Evolutionary conservation across 2,888 invertebrate species (phyloP).

Genomic region (Dolichomitus sp.): DNA sequence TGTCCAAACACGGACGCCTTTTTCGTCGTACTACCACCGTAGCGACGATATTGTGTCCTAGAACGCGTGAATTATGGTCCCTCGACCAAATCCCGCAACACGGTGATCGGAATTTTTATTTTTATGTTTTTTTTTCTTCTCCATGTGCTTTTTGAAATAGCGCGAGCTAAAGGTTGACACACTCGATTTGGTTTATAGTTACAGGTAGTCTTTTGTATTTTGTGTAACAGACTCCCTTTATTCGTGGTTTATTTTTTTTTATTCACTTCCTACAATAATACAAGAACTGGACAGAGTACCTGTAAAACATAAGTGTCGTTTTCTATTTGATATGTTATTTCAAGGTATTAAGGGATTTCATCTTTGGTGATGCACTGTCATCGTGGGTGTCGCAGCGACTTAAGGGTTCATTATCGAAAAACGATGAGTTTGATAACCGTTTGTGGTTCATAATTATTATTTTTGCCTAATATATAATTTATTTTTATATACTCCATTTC

Average conservation of each 20-base stretch:
- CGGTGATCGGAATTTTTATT: slow-evolving; percentile 40
- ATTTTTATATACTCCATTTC: too few relatives aligned
- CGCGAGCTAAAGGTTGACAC: slow-evolving; percentile 34
- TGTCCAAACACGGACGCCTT: slow-evolving; percentile 71
- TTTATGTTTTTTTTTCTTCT: slow-evolving; percentile 25
- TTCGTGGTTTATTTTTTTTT: not conserved
- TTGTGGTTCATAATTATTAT: not conserved
- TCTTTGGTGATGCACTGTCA: not conserved
- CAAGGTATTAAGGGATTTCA: not conserved
- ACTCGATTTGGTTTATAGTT: slow-evolving; percentile 47
- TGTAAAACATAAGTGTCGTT: not conserved
- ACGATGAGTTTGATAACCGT: not conserved
- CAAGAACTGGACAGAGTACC: not conserved
- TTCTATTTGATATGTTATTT: not conserved
- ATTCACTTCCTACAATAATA: slow-evolving; percentile 19
- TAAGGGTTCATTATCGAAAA: not conserved
- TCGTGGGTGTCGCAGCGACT: not conserved
- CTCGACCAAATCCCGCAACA: slow-evolving; percentile 37
- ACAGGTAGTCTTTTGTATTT: slow-evolving; percentile 55
- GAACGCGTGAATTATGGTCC: slow-evolving; percentile 63
- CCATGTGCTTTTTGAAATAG: slow-evolving; percentile 2
- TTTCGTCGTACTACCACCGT: slow-evolving; percentile 29
- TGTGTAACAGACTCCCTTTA: slow-evolving; percentile 56
- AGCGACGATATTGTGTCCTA: slow-evolving; percentile 57
- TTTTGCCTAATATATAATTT: too few relatives aligned